Conservation (phyloP, 2,888 invertebrate genomes). For the Acleris emargana region DNA sequence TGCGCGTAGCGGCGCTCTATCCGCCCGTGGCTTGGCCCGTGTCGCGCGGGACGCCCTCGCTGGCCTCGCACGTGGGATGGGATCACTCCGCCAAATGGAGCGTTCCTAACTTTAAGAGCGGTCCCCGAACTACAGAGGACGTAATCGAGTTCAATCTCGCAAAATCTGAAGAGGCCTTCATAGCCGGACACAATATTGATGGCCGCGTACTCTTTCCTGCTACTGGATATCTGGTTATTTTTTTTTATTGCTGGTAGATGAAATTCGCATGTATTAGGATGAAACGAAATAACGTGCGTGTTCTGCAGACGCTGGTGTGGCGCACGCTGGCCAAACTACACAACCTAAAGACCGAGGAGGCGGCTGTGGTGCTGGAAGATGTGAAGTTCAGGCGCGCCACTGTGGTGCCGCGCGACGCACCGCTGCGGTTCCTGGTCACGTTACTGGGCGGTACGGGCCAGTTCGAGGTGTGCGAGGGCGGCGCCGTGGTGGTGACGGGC, state of each 20-base stretch:
- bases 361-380: slow-evolving; percentile 94
- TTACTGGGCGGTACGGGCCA: slow-evolving; percentile 91
- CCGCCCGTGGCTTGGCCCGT: slow-evolving; percentile 93
- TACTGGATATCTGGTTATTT: slow-evolving; percentile 92
- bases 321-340: slow-evolving; percentile 92
- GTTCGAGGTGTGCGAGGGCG: slow-evolving; percentile 96
- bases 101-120: slow-evolving; percentile 89
- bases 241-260: not conserved
- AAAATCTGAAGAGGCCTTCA: slow-evolving; percentile 88
- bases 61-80: slow-evolving; percentile 94
- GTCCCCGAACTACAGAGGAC: slow-evolving; percentile 88
- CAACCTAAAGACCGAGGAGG: slow-evolving; percentile 88
- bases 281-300: no score
- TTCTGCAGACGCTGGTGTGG: slow-evolving; percentile 89
- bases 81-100: slow-evolving; percentile 96
- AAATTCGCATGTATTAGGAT: no score
- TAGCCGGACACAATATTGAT: slow-evolving; percentile 95
- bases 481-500: slow-evolving; percentile 92
- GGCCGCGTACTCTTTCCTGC: slow-evolving; percentile 97
- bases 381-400: slow-evolving; percentile 97
- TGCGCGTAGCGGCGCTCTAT: slow-evolving; percentile 89
- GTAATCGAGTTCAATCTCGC: slow-evolving; percentile 90
- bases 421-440: slow-evolving; percentile 91
- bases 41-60: slow-evolving; percentile 94
- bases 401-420: slow-evolving; percentile 92